Percentiles rank a stretch among this genome's conserved stretches.
These are phyloP conservation scores for Rhynchopsitta pachyrhyncha DNA, from an alignment of 2,113 vertebrate species.

Conservation along the genomic window DNA sequence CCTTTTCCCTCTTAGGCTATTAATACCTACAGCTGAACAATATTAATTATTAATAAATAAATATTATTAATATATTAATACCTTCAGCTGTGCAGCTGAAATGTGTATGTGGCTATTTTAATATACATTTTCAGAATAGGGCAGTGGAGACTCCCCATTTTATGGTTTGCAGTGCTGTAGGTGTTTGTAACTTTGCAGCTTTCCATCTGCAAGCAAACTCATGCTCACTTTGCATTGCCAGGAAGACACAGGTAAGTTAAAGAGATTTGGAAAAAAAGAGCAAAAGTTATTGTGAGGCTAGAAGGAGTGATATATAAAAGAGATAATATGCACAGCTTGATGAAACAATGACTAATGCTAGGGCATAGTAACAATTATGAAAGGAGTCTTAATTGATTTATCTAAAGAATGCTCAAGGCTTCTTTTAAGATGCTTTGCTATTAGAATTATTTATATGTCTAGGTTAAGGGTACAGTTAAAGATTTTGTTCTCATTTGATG, in stretches of 20 bases:
- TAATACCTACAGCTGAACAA: background rate
- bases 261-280: background rate
- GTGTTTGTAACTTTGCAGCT: background rate
- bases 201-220: background rate
- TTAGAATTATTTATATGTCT: conserved; percentile 36
- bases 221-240: background rate
- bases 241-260: background rate
- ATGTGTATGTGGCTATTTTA: background rate
- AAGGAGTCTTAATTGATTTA: conserved; percentile 58
- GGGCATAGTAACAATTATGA: conserved; percentile 32
- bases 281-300: conserved; percentile 11
- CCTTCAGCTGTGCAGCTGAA: background rate
- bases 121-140: background rate
- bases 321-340: conserved; percentile 46
- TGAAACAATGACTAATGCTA: conserved; percentile 49
- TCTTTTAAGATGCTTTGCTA: conserved; percentile 12
- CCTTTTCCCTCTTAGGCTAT: background rate
- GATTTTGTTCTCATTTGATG: background rate
- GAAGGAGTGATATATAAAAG: conserved; percentile 28
- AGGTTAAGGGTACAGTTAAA: conserved; percentile 3
- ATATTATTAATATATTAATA: background rate
- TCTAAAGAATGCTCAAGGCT: conserved; percentile 29
- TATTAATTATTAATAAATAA: background rate
- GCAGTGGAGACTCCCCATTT: background rate
- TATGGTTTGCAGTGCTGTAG: background rate